Percentiles rank a stretch among this genome's conserved stretches.
These are phyloP conservation scores for Bambusicola thoracicus DNA, from an alignment of 2,113 vertebrate genomes.

Conservation along the genomic window DNA sequence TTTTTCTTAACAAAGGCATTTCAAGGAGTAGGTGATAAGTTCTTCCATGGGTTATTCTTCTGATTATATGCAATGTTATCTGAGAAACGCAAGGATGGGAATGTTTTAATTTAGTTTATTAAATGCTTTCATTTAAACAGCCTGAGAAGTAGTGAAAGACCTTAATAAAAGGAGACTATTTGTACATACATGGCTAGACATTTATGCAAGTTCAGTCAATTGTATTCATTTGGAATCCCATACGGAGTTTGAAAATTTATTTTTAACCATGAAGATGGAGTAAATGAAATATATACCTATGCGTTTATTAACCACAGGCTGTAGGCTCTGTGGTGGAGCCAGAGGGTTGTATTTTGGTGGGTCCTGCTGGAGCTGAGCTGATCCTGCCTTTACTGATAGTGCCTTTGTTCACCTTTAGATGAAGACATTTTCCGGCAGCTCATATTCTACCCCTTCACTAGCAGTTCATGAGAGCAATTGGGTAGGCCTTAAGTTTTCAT, in stretches of 20 bases:
- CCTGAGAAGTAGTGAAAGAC: neutral
- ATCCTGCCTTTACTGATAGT: neutral
- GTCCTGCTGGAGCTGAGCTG: neutral
- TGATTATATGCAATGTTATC: neutral
- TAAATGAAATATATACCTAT: neutral
- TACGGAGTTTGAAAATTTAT: neutral
- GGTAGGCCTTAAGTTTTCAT: neutral
- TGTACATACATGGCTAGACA: neutral
- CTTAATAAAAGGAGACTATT: neutral
- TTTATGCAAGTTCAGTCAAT: rapidly evolving
- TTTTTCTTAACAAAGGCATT: neutral
- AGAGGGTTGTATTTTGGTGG: neutral
- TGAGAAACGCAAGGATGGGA: neutral
- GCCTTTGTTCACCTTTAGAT: neutral
- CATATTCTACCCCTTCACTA: neutral
- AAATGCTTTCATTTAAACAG: neutral
- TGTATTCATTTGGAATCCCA: neutral
- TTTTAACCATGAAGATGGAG: neutral
- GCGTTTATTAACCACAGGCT: neutral
- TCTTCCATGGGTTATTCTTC: neutral
- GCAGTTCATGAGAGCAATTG: neutral
- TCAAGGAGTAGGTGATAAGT: neutral
- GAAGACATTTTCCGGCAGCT: neutral
- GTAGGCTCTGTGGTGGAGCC: neutral
- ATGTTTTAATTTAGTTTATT: neutral